A percentile compares a stretch with the other conserved stretches of the same genome.
Evolutionary conservation across 2,888 invertebrate species (phyloP).

Genomic region (Drosophila pseudotakahashii): DNA sequence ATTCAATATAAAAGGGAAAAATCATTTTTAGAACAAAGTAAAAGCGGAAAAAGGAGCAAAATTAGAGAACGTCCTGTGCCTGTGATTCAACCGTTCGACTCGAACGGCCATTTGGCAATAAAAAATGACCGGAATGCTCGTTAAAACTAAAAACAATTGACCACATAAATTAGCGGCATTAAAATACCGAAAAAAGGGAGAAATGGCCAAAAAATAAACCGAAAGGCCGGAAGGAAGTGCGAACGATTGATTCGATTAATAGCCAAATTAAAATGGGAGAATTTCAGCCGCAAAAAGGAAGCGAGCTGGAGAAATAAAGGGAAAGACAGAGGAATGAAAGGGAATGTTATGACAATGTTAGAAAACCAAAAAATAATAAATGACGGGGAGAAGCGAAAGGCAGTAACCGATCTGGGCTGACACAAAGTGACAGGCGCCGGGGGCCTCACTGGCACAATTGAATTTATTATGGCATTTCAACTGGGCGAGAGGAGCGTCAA

Average conservation of each 20-base stretch:
- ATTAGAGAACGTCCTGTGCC: conserved; percentile 23
- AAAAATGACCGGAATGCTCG: conserved; percentile 59
- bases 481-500: conserved; percentile 75
- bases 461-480: conserved; percentile 79
- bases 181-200: conserved; percentile 46
- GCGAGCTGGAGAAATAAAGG: conserved; percentile 24
- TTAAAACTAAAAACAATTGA: conserved; percentile 77
- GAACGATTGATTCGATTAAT: conserved; percentile 77
- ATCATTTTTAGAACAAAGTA: not conserved
- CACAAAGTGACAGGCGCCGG: conserved; percentile 64
- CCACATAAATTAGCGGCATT: conserved; percentile 76
- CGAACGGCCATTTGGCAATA: conserved; percentile 56
- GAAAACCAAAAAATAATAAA: conserved; percentile 77
- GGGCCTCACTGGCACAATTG: conserved; percentile 71
- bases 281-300: conserved; percentile 44
- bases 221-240: conserved; percentile 64
- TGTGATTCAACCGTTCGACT: not conserved
- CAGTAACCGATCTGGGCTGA: conserved; percentile 48
- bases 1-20: conserved; percentile 6
- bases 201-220: conserved; percentile 10
- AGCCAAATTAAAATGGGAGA: conserved; percentile 70
- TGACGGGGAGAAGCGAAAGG: conserved; percentile 41
- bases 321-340: conserved; percentile 24
- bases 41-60: conserved; percentile 22
- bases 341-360: conserved; percentile 72